These are phyloP conservation scores for Drosophila nigricruria DNA, from an alignment of 2,888 invertebrate genomes.

Conservation along the genomic window DNA sequence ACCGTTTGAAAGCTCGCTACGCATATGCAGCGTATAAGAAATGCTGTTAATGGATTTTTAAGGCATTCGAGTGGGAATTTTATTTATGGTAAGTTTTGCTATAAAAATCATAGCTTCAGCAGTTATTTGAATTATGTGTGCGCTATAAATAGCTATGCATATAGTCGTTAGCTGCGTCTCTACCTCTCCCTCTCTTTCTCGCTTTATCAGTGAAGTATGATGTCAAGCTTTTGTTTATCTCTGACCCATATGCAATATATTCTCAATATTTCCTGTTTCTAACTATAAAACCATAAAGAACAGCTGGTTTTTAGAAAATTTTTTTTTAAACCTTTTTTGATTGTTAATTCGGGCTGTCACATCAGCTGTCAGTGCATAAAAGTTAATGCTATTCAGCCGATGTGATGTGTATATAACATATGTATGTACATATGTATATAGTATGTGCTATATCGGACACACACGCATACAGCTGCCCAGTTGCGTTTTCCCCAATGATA, in stretches of 20 bases:
- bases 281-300: neutral
- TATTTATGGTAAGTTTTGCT: conserved; percentile 5
- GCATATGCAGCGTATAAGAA: neutral
- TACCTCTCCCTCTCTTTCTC: neutral
- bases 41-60: conserved; percentile 5
- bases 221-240: conserved; percentile 6
- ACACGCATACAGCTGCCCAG: conserved; percentile 9
- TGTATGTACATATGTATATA: neutral
- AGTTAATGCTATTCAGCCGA: conserved; percentile 36
- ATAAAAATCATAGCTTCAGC: neutral
- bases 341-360: conserved; percentile 21
- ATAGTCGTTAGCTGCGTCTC: neutral
- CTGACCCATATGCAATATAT: conserved; percentile 1
- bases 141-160: conserved; percentile 2
- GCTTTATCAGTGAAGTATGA: neutral
- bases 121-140: neutral
- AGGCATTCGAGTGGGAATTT: neutral
- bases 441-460: neutral
- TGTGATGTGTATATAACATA: neutral
- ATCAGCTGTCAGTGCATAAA: conserved; percentile 48
- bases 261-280: conserved; percentile 34
- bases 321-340: conserved; percentile 11
- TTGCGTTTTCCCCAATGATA: conserved; percentile 52
- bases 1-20: conserved; percentile 16
- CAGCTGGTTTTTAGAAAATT: conserved; percentile 47